Percentiles rank a stretch among this genome's conserved stretches.
phyloP scores from a whole-genome alignment of 92 coral and sea anemone genomes.

The Pocillopora meandrina region DNA sequence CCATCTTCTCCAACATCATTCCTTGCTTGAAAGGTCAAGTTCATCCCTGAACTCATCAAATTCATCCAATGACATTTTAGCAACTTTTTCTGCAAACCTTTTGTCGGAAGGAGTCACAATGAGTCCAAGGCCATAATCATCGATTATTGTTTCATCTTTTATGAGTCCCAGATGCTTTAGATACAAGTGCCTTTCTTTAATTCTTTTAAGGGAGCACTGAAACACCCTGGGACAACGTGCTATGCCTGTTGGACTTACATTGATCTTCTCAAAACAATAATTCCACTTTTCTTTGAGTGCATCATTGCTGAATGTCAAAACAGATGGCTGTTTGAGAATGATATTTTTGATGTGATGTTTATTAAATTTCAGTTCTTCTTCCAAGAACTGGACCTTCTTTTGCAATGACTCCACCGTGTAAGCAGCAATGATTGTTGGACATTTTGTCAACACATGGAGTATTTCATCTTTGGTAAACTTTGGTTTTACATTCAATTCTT shows the following conservation, averaged over 20 bases:
- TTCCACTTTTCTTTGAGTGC: slow-evolving; percentile 75
- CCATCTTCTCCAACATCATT: too few species aligned
- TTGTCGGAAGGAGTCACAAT: slow-evolving; percentile 82
- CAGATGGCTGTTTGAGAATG: slow-evolving; percentile 89
- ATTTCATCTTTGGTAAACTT: slow-evolving; percentile 82
- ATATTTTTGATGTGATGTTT: slow-evolving; percentile 85
- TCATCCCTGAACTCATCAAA: slow-evolving; percentile 68
- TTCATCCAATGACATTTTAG: slow-evolving; percentile 65
- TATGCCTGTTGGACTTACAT: slow-evolving; percentile 80
- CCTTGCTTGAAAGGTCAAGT: slow-evolving; percentile 4
- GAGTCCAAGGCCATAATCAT: slow-evolving; percentile 89
- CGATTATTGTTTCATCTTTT: slow-evolving; percentile 69
- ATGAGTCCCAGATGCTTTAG: slow-evolving; percentile 73
- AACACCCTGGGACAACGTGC: slow-evolving; percentile 93
- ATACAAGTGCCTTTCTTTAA: slow-evolving; percentile 81
- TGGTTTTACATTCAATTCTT: slow-evolving; percentile 73
- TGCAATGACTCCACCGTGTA: slow-evolving; percentile 67
- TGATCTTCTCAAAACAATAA: slow-evolving; percentile 76
- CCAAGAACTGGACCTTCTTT: slow-evolving; percentile 70
- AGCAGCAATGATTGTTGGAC: slow-evolving; percentile 84
- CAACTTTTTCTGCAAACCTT: slow-evolving; percentile 80
- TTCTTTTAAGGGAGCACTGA: slow-evolving; percentile 88
- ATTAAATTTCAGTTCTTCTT: slow-evolving; percentile 83
- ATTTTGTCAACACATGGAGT: slow-evolving; percentile 85
- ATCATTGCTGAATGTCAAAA: slow-evolving; percentile 82